phyloP scores from a whole-genome alignment of 2,888 invertebrate species.

The Pherbina coryleti region DNA sequence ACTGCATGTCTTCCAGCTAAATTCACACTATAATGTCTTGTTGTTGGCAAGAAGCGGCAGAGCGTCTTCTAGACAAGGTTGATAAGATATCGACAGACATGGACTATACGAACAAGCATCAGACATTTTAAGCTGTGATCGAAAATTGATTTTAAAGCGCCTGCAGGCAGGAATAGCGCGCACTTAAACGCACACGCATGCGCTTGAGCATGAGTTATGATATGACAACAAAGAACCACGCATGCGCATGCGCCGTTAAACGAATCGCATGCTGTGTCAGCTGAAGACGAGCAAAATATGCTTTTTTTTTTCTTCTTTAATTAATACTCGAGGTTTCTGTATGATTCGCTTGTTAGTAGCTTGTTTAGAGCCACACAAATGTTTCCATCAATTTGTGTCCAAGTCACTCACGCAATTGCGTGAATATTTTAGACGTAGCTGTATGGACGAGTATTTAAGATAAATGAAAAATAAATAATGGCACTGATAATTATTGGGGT shows the following conservation, averaged over 20 bases:
- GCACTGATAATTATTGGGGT: not conserved
- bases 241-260: not conserved
- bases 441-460: not conserved
- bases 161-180: not conserved
- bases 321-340: not conserved
- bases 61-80: not conserved
- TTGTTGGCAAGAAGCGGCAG: slow-evolving; percentile 8
- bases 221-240: not conserved
- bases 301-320: not conserved
- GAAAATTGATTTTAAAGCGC: slow-evolving; percentile 34
- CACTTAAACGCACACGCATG: not conserved
- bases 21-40: slow-evolving; percentile 40
- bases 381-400: slow-evolving; percentile 7
- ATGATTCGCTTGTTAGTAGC: not conserved
- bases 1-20: slow-evolving; percentile 48
- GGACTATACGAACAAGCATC: not conserved
- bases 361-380: not conserved
- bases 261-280: not conserved
- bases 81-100: not conserved
- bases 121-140: not conserved
- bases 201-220: not conserved
- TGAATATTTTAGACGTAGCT: not conserved
- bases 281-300: slow-evolving; percentile 3
- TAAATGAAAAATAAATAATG: not conserved
- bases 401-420: not conserved